These are phyloP conservation scores for Sitodiplosis mosellana DNA, from an alignment of 1,140 invertebrate genomes.

Conservation along the genomic window DNA sequence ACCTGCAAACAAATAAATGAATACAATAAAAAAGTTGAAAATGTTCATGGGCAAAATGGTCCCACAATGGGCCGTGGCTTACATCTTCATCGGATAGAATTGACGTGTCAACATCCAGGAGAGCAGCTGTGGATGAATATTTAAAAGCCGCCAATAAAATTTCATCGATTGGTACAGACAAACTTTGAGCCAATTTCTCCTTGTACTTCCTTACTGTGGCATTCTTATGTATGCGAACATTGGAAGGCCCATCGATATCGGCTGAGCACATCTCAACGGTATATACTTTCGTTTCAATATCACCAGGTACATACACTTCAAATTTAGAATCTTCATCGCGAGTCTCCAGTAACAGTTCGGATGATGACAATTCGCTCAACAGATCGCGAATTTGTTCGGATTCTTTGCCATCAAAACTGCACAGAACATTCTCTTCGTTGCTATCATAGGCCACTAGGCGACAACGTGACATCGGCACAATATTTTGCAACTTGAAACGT, in stretches of 20 bases:
- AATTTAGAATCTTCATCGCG: slow-evolving; percentile 41
- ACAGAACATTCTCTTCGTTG: slow-evolving; percentile 43
- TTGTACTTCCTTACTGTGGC: slow-evolving; percentile 20
- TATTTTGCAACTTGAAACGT: slow-evolving; percentile 35
- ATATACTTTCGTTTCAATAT: slow-evolving; percentile 44
- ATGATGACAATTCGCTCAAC: slow-evolving; percentile 20
- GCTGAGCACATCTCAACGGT: slow-evolving; percentile 38
- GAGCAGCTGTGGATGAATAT: too few relatives aligned
- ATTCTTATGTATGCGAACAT: slow-evolving; percentile 36
- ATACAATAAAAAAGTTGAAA: too few relatives aligned
- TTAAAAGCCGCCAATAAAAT: too few relatives aligned
- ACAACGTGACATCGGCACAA: slow-evolving; percentile 42
- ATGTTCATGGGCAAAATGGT: too few relatives aligned
- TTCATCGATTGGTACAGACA: slow-evolving; percentile 7
- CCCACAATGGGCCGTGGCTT: too few relatives aligned
- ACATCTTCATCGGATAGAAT: slow-evolving; percentile 9
- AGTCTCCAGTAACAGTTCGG: slow-evolving; percentile 51
- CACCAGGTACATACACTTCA: slow-evolving; percentile 41
- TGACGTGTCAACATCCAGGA: slow-evolving; percentile 15
- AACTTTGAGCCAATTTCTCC: too few relatives aligned
- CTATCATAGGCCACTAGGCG: slow-evolving; percentile 56
- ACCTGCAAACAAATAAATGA: too few relatives aligned
- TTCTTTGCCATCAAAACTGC: slow-evolving; percentile 44
- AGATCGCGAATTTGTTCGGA: slow-evolving; percentile 32
- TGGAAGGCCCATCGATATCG: slow-evolving; percentile 40